Conservation (phyloP, 2,888 invertebrate species). For the Diarsia mendica region DNA sequence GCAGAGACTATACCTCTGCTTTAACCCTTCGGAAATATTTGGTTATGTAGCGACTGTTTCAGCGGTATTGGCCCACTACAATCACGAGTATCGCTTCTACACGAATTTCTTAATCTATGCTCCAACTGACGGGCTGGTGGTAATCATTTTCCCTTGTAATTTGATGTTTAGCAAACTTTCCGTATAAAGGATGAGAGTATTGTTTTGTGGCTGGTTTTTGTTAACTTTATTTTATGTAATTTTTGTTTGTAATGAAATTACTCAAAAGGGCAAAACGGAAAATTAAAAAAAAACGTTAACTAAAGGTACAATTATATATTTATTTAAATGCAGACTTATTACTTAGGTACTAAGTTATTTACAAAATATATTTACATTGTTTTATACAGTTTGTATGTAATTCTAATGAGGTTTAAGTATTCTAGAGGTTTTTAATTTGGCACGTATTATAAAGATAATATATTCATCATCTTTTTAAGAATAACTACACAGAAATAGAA, state of each 20-base stretch:
- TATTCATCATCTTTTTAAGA: neutral
- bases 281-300: neutral
- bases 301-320: neutral
- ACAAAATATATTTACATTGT: slow-evolving; percentile 14
- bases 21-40: no score
- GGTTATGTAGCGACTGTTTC: no score
- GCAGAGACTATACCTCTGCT: no score
- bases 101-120: neutral
- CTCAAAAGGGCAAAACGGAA: no score
- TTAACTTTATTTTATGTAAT: neutral
- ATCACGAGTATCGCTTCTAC: neutral
- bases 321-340: neutral
- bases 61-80: no score
- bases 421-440: neutral
- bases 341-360: neutral
- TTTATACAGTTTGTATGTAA: neutral
- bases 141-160: slow-evolving; percentile 47
- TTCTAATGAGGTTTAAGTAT: neutral
- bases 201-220: slow-evolving; percentile 33
- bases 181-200: slow-evolving; percentile 15
- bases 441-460: neutral
- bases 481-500: neutral
- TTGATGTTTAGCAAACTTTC: slow-evolving; percentile 30
- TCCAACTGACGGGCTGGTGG: slow-evolving; percentile 5
- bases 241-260: neutral